These are phyloP conservation scores for Sphaerophoria taeniata DNA, from an alignment of 2,888 invertebrate genomes.

Conservation along the genomic window DNA sequence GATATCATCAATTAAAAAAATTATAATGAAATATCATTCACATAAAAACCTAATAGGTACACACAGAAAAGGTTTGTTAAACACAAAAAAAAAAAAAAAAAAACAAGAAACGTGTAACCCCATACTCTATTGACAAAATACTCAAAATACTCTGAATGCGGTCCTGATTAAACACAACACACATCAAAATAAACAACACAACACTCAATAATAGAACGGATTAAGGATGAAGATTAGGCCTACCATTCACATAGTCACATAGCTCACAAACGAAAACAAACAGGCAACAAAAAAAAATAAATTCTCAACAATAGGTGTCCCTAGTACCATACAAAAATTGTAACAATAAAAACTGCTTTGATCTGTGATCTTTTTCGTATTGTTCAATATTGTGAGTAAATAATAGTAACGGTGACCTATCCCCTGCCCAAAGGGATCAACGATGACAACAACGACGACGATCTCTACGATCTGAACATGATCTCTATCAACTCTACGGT, in stretches of 20 bases:
- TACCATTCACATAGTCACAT: constrained; percentile 7
- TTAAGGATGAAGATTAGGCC: constrained; percentile 47
- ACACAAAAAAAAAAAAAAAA: not conserved
- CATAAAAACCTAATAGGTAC: no score
- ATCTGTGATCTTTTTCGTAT: constrained; percentile 52
- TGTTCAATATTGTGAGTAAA: not conserved
- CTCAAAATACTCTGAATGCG: not conserved
- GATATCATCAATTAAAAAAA: no score
- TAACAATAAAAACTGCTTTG: constrained; percentile 58
- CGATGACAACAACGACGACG: constrained; percentile 9
- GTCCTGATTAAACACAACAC: not conserved
- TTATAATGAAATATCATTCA: no score
- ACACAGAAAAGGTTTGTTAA: no score
- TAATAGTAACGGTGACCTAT: constrained; percentile 56
- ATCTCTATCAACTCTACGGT: constrained; percentile 43
- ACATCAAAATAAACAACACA: not conserved
- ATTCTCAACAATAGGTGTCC: constrained; percentile 50
- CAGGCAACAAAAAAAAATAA: constrained; percentile 23
- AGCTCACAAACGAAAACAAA: not conserved
- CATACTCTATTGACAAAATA: constrained; percentile 1
- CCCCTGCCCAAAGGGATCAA: constrained; percentile 59
- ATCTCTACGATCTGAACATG: constrained; percentile 58
- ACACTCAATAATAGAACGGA: constrained; percentile 23
- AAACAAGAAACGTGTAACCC: constrained; percentile 25
- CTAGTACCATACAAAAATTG: constrained; percentile 52